phyloP scores from a whole-genome alignment of 2,797 vertebrate genomes.

The Phoxinus dragarum region DNA sequence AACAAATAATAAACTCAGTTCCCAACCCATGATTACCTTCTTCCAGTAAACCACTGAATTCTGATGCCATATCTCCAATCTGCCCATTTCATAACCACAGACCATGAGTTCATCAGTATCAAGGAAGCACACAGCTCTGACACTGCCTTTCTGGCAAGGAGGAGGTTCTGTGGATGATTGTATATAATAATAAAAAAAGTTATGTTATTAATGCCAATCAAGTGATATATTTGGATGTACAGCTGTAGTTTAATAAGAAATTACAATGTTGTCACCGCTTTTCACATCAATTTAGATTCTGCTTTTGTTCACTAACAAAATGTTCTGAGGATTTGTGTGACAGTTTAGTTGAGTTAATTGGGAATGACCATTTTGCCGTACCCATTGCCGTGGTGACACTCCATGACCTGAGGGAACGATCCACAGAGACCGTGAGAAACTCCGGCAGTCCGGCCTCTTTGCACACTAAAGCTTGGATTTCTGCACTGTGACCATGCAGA shows the following conservation, averaged over 20 bases:
- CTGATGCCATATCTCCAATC: constrained; percentile 79
- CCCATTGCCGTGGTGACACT: constrained; percentile 65
- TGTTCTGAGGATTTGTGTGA: neutral
- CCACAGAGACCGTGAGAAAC: constrained; percentile 81
- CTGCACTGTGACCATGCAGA: constrained; percentile 80
- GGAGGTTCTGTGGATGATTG: constrained; percentile 55
- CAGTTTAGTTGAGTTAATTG: neutral
- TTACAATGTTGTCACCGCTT: neutral
- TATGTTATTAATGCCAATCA: neutral
- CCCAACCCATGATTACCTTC: constrained; percentile 53
- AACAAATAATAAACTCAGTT: neutral
- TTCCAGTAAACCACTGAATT: constrained; percentile 57
- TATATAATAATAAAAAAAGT: neutral
- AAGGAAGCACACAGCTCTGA: constrained; percentile 79
- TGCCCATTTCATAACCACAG: constrained; percentile 78
- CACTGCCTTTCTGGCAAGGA: constrained; percentile 40
- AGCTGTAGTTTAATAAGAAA: neutral
- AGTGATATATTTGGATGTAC: neutral
- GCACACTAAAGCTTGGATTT: constrained; percentile 71
- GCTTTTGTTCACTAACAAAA: neutral
- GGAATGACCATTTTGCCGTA: constrained; percentile 49
- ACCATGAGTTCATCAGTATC: constrained; percentile 66
- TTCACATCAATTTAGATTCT: neutral
- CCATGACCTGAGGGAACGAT: constrained; percentile 81
- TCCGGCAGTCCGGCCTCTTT: constrained; percentile 61